Evolutionary conservation across 2,797 vertebrate genomes (phyloP).

Genomic region (Rhinatrema bivittatum): DNA sequence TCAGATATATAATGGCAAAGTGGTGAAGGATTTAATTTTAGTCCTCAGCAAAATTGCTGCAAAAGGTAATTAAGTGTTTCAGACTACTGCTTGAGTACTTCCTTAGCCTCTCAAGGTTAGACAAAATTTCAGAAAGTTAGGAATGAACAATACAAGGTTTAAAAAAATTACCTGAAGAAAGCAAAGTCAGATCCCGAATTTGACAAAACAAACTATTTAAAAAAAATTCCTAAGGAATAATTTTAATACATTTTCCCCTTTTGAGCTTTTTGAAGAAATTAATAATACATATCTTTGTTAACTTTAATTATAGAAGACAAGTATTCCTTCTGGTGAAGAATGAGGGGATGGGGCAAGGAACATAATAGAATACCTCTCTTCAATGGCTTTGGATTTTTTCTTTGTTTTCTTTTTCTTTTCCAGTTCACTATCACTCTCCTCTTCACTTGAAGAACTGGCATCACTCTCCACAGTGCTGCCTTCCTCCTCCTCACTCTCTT

Average conservation of each 20-base stretch:
- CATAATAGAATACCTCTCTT: slow-evolving; percentile 56
- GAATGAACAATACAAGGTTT: no score
- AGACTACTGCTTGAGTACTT: slow-evolving; percentile 45
- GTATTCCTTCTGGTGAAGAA: no score
- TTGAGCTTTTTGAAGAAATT: no score
- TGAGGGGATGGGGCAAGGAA: no score
- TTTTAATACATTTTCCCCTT: no score
- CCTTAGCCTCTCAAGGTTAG: slow-evolving; percentile 55
- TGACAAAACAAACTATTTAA: background rate
- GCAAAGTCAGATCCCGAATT: no score
- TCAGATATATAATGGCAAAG: slow-evolving; percentile 57
- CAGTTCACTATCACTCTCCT: slow-evolving; percentile 52
- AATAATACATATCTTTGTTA: no score
- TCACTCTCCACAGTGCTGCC: slow-evolving; percentile 48
- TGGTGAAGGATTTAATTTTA: slow-evolving; percentile 61
- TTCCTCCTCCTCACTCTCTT: slow-evolving; percentile 47
- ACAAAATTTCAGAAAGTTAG: slow-evolving; percentile 39
- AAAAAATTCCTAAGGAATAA: background rate
- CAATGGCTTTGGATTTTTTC: slow-evolving; percentile 28
- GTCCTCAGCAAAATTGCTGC: slow-evolving; percentile 51
- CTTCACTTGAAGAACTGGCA: slow-evolving; percentile 56
- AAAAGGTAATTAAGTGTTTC: slow-evolving; percentile 63
- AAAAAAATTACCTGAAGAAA: no score
- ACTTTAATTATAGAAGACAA: no score
- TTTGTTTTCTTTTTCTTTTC: slow-evolving; percentile 48